Base-by-base conservation (phyloP, 2,888 invertebrate species). In the Pseudococcus jackbeardsleyi region DNA sequence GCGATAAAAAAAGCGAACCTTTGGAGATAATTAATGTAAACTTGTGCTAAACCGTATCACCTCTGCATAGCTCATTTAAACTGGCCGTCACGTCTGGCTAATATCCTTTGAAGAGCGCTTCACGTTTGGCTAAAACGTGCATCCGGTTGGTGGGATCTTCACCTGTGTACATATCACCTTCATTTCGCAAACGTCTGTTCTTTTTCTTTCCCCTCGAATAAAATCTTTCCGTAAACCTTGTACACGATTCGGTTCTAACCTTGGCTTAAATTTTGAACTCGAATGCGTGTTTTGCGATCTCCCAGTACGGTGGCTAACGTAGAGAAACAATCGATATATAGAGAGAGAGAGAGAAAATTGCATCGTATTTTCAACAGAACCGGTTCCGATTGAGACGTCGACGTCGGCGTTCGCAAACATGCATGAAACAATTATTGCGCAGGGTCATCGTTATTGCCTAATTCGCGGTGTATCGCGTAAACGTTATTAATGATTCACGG, bases 381-480 rank as follows among this genome's bases (percentile, higher is more conserved):
- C 79, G 79, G 79, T 82, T 82, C 79, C 79, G 79, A 82, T 82
- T 46, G 79, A 82, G 79, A 82, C 79, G 42, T 46, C 42, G 42
- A 9, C 42, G 42, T 42, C 15, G 59, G n/a, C 22, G 79, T 82
- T 82, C 79, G 79, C 79, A 46, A 82, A 82, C 79, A 82, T 46
- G 79, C 79, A 82, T 82, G 79, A 82, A 82, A 82, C 79, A 82
- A 82, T 82, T 82, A 82, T 82, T 82, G 79, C 79, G 46, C 79
- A 82, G 79, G 79, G 79, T 82, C 79, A 82, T 82, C 79, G 46
- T 82, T 82, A 82, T 82, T 82, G 46, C 79, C 79, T 46, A 82
- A 82, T 82, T 82, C 42, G 79, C 42, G 42, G 79, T 46, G 79
- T 82, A 82, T 82, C 39, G 79, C 79, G 79, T 82, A 82, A 82